Evolutionary conservation across 2,797 vertebrate genomes (phyloP).

Genomic region (Hafferia zeledoni): DNA sequence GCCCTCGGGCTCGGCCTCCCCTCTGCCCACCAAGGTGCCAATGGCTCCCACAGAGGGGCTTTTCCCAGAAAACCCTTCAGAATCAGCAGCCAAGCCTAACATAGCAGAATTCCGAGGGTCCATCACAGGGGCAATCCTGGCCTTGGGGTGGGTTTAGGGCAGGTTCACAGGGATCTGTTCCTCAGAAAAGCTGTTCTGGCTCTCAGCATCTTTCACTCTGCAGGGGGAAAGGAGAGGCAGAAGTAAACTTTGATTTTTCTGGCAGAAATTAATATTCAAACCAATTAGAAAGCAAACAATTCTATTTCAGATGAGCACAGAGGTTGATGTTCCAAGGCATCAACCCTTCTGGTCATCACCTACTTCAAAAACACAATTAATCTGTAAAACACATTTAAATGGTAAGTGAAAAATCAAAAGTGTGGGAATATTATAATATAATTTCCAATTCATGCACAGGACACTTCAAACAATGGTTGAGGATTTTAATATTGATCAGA

Average conservation of each 20-base stretch:
- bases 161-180: constrained; percentile 62
- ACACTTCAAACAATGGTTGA: not conserved
- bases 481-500: not conserved
- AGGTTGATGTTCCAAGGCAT: not conserved
- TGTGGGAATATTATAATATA: not conserved
- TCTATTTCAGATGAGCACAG: not conserved
- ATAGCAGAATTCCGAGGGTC: constrained; percentile 83
- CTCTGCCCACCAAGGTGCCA: constrained; percentile 69
- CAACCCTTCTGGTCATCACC: not conserved
- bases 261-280: not conserved
- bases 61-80: constrained; percentile 80
- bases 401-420: not conserved
- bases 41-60: constrained; percentile 69
- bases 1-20: constrained; percentile 66
- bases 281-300: not conserved
- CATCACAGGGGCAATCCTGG: constrained; percentile 77
- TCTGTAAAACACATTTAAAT: not conserved
- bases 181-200: constrained; percentile 59
- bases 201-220: constrained; percentile 75
- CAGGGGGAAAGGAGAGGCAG: not conserved
- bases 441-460: not conserved
- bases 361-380: not conserved
- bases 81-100: constrained; percentile 82
- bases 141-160: constrained; percentile 58
- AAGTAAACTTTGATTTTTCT: not conserved